Base-by-base conservation (phyloP, 2,888 invertebrate species). In the Drosophila affinis region DNA sequence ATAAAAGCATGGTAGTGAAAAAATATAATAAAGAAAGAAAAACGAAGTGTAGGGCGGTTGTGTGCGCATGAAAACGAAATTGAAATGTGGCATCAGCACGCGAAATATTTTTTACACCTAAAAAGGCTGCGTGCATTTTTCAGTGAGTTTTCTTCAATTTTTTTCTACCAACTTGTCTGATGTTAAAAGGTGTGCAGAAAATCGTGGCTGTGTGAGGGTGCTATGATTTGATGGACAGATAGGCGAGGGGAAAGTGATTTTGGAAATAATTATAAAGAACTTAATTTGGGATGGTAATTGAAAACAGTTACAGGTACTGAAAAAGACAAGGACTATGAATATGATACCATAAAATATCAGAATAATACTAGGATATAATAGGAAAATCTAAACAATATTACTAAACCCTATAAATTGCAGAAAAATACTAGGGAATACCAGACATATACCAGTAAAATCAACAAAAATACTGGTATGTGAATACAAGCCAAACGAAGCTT, bases 11-110 rank as follows among this genome's bases (percentile, higher is more conserved):
- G n/a, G 27, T 60, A 60, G 44, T 54, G 60, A 34, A 32, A 27
- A 52, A 32, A 17, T n/a, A 55, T 21, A 49, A 45, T 9, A 44
- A 61, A 62, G n/a, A 53, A 39, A n/a, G 9, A 46, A 46, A 49
- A 56, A 63, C 27, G 32, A 29, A 29, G 39, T 44, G 39, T 27
- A 62, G 62, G n/a, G 24, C 21, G 21, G 21, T 21, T 21, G 21
- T 21, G 14, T 44, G 39, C 27, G 45, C 52, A 63, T 60, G 47
- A 46, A 72, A 70, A 70, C 58, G 60, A 77, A 73, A 63, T 53
- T 62, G 46, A 79, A 79, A 79, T 78, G 78, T 69, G 78, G 68
- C 64, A 47, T 44, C 46, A 69, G 21, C 79, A 79, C 79, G 79
- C 79, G 70, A 79, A 59, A 57, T 75, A 60, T 47, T 24, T 39